These are phyloP conservation scores for Gila orcuttii DNA, from an alignment of 2,113 vertebrate species.

Conservation along the genomic window DNA sequence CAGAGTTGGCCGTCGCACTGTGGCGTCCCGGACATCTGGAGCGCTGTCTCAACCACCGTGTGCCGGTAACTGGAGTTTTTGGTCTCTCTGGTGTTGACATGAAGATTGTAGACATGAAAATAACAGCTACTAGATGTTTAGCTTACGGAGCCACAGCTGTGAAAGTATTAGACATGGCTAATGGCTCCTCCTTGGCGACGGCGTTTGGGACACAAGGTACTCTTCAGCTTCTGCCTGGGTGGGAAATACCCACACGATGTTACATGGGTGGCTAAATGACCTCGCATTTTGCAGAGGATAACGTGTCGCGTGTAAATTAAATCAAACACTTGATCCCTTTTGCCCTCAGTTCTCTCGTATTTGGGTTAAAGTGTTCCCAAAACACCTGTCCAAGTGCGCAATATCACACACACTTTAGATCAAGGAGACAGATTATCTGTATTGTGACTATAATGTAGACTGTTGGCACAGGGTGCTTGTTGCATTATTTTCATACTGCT, in stretches of 20 bases:
- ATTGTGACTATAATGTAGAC: conserved; percentile 31
- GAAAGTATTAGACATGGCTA: conserved; percentile 40
- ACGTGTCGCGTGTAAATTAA: neutral
- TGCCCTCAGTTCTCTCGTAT: conserved; percentile 1
- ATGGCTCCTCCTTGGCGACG: neutral
- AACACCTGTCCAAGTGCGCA: conserved; percentile 25
- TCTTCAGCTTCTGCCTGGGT: conserved; percentile 26
- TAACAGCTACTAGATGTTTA: conserved; percentile 50
- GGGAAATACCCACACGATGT: conserved; percentile 6
- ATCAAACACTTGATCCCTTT: conserved; percentile 25
- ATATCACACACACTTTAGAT: conserved; percentile 35
- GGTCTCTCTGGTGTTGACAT: conserved; percentile 47
- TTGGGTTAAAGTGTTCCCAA: conserved; percentile 33
- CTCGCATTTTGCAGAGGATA: neutral
- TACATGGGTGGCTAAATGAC: conserved; percentile 4
- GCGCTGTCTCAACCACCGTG: conserved; percentile 39
- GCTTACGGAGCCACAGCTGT: conserved; percentile 31
- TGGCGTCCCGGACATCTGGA: conserved; percentile 57
- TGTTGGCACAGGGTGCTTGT: neutral
- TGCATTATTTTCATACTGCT: conserved; percentile 23
- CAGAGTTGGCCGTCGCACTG: conserved; percentile 49
- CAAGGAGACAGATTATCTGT: conserved; percentile 40
- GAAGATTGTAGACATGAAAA: conserved; percentile 55
- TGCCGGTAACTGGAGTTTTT: conserved; percentile 54
- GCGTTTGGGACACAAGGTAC: conserved; percentile 15